Base-by-base conservation (phyloP, 2,113 vertebrate species). In the Oxyura jamaicensis region DNA sequence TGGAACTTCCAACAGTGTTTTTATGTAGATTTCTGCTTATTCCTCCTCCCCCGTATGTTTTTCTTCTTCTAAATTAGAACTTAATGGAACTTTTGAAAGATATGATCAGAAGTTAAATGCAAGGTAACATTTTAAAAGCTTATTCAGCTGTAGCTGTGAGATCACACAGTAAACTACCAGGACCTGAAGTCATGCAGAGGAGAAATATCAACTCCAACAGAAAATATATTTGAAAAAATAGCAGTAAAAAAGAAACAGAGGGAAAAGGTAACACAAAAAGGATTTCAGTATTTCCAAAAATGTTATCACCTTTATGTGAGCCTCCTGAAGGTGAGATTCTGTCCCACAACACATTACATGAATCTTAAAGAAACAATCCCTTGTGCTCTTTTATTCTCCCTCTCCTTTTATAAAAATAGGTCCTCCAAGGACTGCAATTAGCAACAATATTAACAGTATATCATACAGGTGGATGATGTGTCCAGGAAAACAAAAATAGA, bases 121-220 rank as follows among this genome's bases (percentile, higher is more conserved):
- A 94, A 91, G 69, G 62, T 77, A 86, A 81, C 0, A 0, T 76
- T 97, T 96, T 88, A 75, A 75, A 93, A 95, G 84, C 71, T 96
- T 93, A 80, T 85, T 87, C 87, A 91, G 85, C 83, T 95, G 87
- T 78, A 87, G 83, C 52, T 79, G 35, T 87, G 83, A 96, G 83
- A 96, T 95, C 91, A 95, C 66, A 73, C 7, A 0, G 74, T 77
- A 93, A 94, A 91, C 79, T 93, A 93, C 44, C 72, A 96, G 79
- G 41, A 95, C 92, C 53, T 62, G 84, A 95, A 93, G 78, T 82
- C 60, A 93, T 7, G 22, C 91, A 91, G 83, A 77, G 55, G 46
- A 72, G 35, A 95, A 92, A 97, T 8, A 35, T 62, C 91, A 95
- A 23, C 35, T 60, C 65, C 78, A 82, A 86, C 12, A 74, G 73